Evolutionary conservation across 1,140 invertebrate species (phyloP), one percentile per base, ranked within the genome.

Genomic region (Lasioglossum baleicum): DNA sequence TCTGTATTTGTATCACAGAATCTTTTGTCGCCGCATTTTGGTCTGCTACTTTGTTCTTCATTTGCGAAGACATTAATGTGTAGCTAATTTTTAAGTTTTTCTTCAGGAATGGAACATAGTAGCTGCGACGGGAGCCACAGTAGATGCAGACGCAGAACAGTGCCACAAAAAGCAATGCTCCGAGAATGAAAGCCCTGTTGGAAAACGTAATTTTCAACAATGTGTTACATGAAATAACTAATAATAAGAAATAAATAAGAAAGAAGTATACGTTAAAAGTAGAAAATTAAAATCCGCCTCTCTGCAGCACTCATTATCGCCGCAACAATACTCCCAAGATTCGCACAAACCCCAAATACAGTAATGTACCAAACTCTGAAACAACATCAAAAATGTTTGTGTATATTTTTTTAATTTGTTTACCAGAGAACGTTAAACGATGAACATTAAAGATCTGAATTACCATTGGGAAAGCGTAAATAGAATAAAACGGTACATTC

Each of bases 321-420:
- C 84, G n/a, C 80, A 85, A 61, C 84, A 85, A 51, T 72, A 73
- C 8, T 84, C 63, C 22, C 35, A 51, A 22, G 63, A 56, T 4
- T 78, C n/a, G 22, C 83, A 85, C 7, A 67, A 51, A 15, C 84
- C 84, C 83, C 83, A 85, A 42, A 71, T 51, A 22, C 84, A 85
- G 22, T 85, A 82, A 77, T 78, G 58, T 11, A 70, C 40, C 5
- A 48, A 67, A 26, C n/a, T 61, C 84, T 85, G 56, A 58, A 82
- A 82, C 11, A 42, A 35, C 42, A 80, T 44, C 7, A 67, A 51
- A 35, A 0, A 40, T 8, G 20, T 42, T 48, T 60, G 0, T 20
- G 15, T 44, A 2, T 22, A 20, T 31, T 35, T 20, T 20, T 20
- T 35, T 13, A 22, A 2, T 13, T 2, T 7, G 1, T 64, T 53